Base-by-base conservation (phyloP, 2,113 vertebrate genomes). In the Lasiurus cinereus region DNA sequence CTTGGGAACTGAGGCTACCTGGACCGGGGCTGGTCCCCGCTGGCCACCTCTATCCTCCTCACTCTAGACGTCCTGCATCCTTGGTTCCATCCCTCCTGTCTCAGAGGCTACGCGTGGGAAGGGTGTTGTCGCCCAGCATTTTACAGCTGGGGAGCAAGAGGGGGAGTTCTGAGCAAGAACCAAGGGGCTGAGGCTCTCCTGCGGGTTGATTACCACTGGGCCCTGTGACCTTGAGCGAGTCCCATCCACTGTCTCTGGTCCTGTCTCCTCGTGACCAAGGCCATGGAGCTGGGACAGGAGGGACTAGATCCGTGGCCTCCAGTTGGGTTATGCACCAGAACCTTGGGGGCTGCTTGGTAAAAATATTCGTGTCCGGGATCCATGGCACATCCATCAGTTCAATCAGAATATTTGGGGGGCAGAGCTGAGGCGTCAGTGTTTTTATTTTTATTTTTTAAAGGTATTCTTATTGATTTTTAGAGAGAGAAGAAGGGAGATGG, bases 71-170 rank as follows among this genome's bases (percentile, higher is more conserved):
- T 29, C 46, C 1, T 14, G 27, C 8, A 15, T 21, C 43, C 59
- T 67, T 29, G 31, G 27, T 19, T 52, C 18, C 29, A 11, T 21
- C 4, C 43, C 12, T 78, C 39, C 79, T 69, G 24, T 21, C 14
- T 43, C 73, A 83, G 48, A 91, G 27, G 69, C 70, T 33, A 8
- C 18, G 0, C 46, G 15, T 13, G 16, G 43, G 64, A 94, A 56
- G 43, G 46, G 15, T 0, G 0, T 15, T 24, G 16, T 5, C 31
- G 5, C 29, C 24, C 4, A 7, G 21, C n/a, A n/a, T n/a, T n/a
- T 7, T 22, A 24, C 3, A 62, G 62, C 46, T 12, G 48, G 10
- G 66, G 31, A 52, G 62, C 14, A 29, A 67, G 91, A 79, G 56
- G 8, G 66, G 33, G 16, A 5, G 16, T 33, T 84, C 36, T 73